Conservation (phyloP, 1,140 invertebrate genomes). For the Thaumatotibia leucotreta region DNA sequence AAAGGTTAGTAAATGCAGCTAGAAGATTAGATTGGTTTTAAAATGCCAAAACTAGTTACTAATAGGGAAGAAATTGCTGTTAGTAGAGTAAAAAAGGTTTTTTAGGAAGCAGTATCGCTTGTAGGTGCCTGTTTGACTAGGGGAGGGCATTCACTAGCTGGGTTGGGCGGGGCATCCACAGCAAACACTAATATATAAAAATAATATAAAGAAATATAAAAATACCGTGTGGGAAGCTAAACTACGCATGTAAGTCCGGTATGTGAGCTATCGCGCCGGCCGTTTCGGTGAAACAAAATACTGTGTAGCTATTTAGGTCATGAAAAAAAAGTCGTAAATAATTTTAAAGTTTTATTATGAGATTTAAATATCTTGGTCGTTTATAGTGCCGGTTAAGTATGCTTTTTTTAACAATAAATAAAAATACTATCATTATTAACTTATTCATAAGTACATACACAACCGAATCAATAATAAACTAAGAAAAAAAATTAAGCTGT, state of each 20-base stretch:
- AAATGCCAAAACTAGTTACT: slow-evolving; percentile 51
- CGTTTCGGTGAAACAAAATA: slow-evolving; percentile 14
- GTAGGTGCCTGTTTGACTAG: slow-evolving; percentile 65
- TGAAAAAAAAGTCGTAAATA: slow-evolving; percentile 4
- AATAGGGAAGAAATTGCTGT: slow-evolving; percentile 39
- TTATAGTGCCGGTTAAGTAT: slow-evolving; percentile 70
- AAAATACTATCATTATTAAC: slow-evolving; percentile 52
- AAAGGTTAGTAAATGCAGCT: not conserved
- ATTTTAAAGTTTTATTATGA: slow-evolving; percentile 58
- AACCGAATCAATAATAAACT: slow-evolving; percentile 67
- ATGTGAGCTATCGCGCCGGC: slow-evolving; percentile 65
- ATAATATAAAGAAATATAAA: slow-evolving; percentile 45
- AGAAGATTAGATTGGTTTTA: slow-evolving; percentile 42
- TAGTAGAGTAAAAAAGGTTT: slow-evolving; percentile 45
- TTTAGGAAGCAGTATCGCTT: slow-evolving; percentile 61
- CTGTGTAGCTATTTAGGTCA: not conserved
- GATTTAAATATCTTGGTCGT: slow-evolving; percentile 53
- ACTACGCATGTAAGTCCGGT: slow-evolving; percentile 65
- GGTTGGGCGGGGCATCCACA: slow-evolving; percentile 72
- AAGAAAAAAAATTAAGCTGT: slow-evolving; percentile 43
- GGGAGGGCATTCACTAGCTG: slow-evolving; percentile 70
- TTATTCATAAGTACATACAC: slow-evolving; percentile 75
- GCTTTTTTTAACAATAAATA: slow-evolving; percentile 54
- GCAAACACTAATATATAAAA: slow-evolving; percentile 61
- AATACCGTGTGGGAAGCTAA: slow-evolving; percentile 64